phyloP scores from a whole-genome alignment of 1,140 invertebrate genomes.

The Plutomurus gul region DNA sequence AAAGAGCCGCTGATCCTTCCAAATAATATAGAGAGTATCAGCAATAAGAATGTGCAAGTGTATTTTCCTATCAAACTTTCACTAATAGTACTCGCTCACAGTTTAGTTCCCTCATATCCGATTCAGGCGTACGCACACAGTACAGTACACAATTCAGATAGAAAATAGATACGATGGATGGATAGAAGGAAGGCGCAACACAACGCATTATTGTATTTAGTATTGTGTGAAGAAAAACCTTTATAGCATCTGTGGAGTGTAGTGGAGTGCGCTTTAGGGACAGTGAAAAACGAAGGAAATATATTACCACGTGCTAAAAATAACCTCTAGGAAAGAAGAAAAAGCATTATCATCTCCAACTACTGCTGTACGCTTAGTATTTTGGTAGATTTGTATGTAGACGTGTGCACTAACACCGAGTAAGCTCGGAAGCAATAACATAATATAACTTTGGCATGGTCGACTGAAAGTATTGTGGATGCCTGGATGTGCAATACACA shows the following conservation, averaged over 20 bases:
- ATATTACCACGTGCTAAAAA: not conserved
- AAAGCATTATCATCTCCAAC: not conserved
- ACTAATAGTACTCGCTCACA: not conserved
- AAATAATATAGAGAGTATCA: not conserved
- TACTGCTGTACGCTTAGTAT: not conserved
- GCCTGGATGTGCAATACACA: not conserved
- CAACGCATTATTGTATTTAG: not conserved
- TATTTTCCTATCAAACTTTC: not conserved
- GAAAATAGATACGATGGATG: too few relatives aligned
- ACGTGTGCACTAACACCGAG: not conserved
- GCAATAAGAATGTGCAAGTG: not conserved
- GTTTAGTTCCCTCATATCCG: not conserved
- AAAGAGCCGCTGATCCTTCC: not conserved
- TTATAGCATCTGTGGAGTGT: not conserved
- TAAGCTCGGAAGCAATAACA: not conserved
- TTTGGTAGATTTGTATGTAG: slow-evolving; percentile 27
- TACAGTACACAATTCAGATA: too few relatives aligned
- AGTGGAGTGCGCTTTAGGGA: too few relatives aligned
- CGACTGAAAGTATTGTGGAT: not conserved
- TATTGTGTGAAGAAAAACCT: not conserved
- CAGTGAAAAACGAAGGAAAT: not conserved
- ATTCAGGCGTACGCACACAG: too few relatives aligned
- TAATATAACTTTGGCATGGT: not conserved
- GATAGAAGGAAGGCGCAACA: too few relatives aligned
- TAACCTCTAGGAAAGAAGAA: not conserved